A percentile compares a stretch with the other conserved stretches of the same genome.
Conservation (phyloP, 1,140 invertebrate genomes). For the Drosophila mojavensis region DNA sequence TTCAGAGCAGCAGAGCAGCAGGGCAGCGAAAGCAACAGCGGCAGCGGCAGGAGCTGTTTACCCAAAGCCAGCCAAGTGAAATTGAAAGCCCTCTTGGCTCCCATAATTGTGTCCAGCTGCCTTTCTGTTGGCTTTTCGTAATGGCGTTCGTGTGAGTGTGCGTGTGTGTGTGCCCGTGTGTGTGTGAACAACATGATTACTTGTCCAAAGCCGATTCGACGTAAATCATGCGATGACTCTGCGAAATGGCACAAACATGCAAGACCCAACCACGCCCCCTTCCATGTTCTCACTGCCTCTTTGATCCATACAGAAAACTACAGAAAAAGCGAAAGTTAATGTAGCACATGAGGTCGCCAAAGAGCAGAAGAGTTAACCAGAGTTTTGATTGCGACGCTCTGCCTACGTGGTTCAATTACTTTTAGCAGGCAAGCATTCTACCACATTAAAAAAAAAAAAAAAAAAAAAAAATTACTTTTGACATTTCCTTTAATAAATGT, state of each 20-base stretch:
- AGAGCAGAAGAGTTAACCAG: conserved; percentile 59
- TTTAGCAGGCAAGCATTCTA: too few relatives aligned
- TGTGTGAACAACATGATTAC: conserved; percentile 65
- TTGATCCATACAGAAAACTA: conserved; percentile 13
- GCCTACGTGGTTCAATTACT: conserved; percentile 73
- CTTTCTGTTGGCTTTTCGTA: conserved; percentile 45
- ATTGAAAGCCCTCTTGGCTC: conserved; percentile 70
- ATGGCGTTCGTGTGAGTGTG: conserved; percentile 46
- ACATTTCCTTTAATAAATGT: conserved; percentile 72
- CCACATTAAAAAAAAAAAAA: too few relatives aligned
- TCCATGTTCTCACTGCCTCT: neutral
- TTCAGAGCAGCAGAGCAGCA: conserved; percentile 28
- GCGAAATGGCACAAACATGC: conserved; percentile 48
- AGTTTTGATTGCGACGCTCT: conserved; percentile 23
- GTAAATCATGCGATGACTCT: conserved; percentile 77
- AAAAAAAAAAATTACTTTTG: too few relatives aligned
- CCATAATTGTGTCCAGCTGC: conserved; percentile 68
- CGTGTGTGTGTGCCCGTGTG: conserved; percentile 22
- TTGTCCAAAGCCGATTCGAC: conserved; percentile 59
- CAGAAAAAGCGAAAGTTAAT: conserved; percentile 71
- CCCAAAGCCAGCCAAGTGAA: conserved; percentile 75
- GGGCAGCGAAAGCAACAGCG: conserved; percentile 1
- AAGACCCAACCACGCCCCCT: neutral
- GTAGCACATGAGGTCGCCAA: conserved; percentile 53
- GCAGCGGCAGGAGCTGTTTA: conserved; percentile 62